Base-by-base conservation (phyloP, 2,113 vertebrate genomes). In the Spea multiplicata region DNA sequence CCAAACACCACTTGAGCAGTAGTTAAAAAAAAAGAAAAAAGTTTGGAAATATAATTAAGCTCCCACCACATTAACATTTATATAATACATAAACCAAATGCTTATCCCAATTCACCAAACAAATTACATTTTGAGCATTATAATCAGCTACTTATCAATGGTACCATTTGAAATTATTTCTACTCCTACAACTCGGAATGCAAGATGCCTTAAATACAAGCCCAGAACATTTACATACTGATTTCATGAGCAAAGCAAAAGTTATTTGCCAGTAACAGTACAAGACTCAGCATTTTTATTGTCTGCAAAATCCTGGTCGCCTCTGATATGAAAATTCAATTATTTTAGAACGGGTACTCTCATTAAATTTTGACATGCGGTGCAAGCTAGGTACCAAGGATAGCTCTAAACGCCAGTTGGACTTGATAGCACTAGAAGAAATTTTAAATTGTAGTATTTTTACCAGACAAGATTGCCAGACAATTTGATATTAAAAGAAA, bases 251-350 rank as follows among this genome's bases (percentile, higher is more conserved):
- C 95, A 94, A 97, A 97, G 97, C 96, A 98, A 96, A 98, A 96
- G 96, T 95, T 95, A 96, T 95, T 97, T 97, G 97, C 96, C 94
- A 94, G 94, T 98, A 98, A 98, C 97, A 98, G 95, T 90, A 97
- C 94, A 96, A 93, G 96, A 98, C 96, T 99, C 97, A 99, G 97
- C 97, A 99, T 89, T 99, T 97, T 96, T 96, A 96, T 99, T 99
- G 97, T 99, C 96, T 98, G 96, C 93, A 91, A 95, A 94, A 97
- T 96, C 97, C 97, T 99, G 97, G 93, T 94, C 95, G 83, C 88
- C 96, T 98, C 97, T 98, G 97, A 99, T 99, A 99, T 99, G 97
- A 99, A 98, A 99, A 99, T 99, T 98, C 97, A 99, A 99, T 99
- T 99, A 99, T 99, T 98, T 98, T 97, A 96, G 95, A 96, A 97